Evolutionary conservation across 2,113 vertebrate genomes (phyloP).

Genomic region (Upupa epops): DNA sequence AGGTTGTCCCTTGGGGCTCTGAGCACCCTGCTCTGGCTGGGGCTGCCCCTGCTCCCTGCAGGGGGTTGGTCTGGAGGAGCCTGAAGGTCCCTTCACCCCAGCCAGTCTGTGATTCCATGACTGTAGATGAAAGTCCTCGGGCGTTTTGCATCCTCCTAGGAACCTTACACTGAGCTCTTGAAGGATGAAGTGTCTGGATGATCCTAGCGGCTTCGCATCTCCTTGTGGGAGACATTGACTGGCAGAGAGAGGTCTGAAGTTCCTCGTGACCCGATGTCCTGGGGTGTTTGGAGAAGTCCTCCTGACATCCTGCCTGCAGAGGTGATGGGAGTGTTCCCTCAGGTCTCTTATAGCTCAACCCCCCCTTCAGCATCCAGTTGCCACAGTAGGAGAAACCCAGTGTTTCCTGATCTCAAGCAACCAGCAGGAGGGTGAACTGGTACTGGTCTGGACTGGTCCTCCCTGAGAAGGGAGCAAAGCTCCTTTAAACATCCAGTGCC

Average conservation of each 20-base stretch:
- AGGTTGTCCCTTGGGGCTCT: neutral
- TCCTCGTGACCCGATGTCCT: neutral
- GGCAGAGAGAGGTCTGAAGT: neutral
- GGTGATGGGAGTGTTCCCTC: neutral
- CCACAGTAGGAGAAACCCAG: neutral
- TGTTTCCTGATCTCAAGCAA: neutral
- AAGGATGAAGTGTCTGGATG: neutral
- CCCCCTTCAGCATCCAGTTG: neutral
- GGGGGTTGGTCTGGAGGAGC: neutral
- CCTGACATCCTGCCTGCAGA: neutral
- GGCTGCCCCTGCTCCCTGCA: neutral
- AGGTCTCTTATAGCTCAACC: neutral
- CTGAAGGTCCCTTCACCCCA: neutral
- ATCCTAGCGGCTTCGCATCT: neutral
- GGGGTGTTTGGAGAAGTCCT: neutral
- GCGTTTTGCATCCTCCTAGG: neutral
- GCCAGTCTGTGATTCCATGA: neutral
- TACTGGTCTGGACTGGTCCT: neutral
- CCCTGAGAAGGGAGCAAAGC: constrained; percentile 3
- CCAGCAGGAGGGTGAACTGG: accelerated
- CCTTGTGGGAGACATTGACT: neutral
- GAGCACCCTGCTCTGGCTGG: neutral
- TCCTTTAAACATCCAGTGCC: constrained; percentile 64
- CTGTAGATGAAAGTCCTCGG: neutral
- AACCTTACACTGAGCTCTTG: neutral